Evolutionary conservation across 2,797 vertebrate genomes (phyloP).

Genomic region (Tauraco hartlaubi): DNA sequence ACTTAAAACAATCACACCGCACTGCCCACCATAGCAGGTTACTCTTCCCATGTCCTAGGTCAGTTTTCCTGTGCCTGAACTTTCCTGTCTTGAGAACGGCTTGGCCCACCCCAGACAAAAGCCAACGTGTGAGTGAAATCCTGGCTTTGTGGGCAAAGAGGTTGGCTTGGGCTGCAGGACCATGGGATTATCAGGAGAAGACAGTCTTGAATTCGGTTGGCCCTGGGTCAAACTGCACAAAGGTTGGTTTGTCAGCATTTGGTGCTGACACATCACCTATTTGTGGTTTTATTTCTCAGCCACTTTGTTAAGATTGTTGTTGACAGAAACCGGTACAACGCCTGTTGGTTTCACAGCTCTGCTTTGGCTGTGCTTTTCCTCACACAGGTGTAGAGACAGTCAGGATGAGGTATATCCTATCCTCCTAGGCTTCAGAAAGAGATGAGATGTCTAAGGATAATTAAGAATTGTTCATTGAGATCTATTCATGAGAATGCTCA

Average conservation of each 20-base stretch:
- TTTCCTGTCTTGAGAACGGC: background rate
- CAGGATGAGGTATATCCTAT: background rate
- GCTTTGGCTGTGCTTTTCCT: background rate
- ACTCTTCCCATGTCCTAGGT: too few relatives aligned
- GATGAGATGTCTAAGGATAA: background rate
- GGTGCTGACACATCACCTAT: background rate
- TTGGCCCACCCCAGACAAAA: background rate
- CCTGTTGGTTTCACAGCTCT: background rate
- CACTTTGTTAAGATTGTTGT: background rate
- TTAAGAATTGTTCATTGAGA: background rate
- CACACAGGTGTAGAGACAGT: background rate
- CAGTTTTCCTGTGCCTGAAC: background rate
- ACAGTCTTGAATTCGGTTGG: background rate
- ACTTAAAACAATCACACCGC: background rate
- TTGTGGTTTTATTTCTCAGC: background rate
- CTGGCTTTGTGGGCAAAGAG: background rate
- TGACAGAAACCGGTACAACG: accelerated
- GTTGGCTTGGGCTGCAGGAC: background rate
- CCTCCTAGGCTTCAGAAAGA: background rate
- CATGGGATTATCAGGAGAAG: background rate
- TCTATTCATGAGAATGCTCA: background rate
- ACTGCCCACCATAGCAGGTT: background rate
- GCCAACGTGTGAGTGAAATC: background rate
- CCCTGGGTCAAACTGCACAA: background rate
- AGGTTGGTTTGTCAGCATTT: background rate